These are phyloP conservation scores for Sarcophaga caerulescens DNA, from an alignment of 2,888 invertebrate species.

Conservation along the genomic window DNA sequence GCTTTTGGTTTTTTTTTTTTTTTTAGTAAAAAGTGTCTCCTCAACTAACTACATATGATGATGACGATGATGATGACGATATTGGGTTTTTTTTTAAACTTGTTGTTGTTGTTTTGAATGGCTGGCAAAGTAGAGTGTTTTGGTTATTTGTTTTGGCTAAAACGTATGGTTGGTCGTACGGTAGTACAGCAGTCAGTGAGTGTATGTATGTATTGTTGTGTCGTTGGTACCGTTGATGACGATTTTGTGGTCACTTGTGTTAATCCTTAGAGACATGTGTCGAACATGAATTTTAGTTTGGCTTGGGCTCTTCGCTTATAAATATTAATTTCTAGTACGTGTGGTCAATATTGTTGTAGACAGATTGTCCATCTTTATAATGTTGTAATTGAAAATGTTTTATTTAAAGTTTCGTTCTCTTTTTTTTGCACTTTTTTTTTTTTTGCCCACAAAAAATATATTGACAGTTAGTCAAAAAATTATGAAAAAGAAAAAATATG, in stretches of 20 bases:
- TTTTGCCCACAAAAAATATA: constrained; percentile 26
- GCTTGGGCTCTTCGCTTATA: constrained; percentile 76
- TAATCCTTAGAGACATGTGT: constrained; percentile 80
- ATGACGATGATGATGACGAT: constrained; percentile 36
- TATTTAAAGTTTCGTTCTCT: constrained; percentile 56
- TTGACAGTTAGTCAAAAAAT: constrained; percentile 51
- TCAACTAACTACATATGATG: constrained; percentile 21
- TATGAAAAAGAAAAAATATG: background rate
- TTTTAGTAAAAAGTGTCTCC: constrained; percentile 43
- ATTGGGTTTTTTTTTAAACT: background rate
- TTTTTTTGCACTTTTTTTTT: background rate
- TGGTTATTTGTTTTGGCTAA: constrained; percentile 6
- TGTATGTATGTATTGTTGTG: constrained; percentile 13
- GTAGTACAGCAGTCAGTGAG: background rate
- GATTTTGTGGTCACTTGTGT: constrained; percentile 79
- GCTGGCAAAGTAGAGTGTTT: constrained; percentile 26
- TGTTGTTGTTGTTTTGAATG: constrained; percentile 24
- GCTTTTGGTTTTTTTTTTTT: background rate
- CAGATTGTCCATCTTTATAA: constrained; percentile 81
- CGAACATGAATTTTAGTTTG: constrained; percentile 77
- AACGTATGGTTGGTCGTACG: no score
- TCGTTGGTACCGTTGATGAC: constrained; percentile 72
- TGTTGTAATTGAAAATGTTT: constrained; percentile 79
- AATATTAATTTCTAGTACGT: constrained; percentile 78
- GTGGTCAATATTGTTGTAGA: constrained; percentile 76